Evolutionary conservation across 2,797 vertebrate genomes (phyloP).

Genomic region (Argentina silus): DNA sequence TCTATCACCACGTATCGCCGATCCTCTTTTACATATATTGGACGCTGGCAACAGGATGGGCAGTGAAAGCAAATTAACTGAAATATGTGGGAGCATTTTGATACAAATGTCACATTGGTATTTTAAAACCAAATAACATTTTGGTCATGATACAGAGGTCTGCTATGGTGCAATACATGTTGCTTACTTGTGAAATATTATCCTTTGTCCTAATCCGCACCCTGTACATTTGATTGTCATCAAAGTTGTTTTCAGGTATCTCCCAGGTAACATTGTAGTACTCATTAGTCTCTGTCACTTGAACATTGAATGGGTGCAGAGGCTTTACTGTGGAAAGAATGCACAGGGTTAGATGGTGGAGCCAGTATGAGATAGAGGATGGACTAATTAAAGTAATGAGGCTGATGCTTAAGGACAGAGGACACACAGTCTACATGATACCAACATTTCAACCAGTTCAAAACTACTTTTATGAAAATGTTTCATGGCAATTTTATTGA

Average conservation of each 20-base stretch:
- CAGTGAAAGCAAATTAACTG: background rate
- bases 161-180: background rate
- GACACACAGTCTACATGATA: background rate
- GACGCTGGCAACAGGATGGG: conserved; percentile 29
- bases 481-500: background rate
- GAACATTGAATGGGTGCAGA: conserved; percentile 55
- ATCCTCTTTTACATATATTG: background rate
- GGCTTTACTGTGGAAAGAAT: conserved; percentile 66
- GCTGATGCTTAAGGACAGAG: background rate
- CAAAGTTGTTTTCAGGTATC: background rate
- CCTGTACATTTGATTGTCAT: conserved; percentile 35
- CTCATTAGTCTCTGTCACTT: conserved; percentile 2
- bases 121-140: background rate
- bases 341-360: background rate
- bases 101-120: background rate
- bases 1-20: conserved; percentile 25
- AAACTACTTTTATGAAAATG: background rate
- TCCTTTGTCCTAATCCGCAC: conserved; percentile 57
- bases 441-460: background rate
- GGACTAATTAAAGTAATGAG: background rate
- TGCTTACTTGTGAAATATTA: conserved; percentile 51
- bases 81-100: too few species aligned
- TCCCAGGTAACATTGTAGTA: conserved; percentile 73
- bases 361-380: conserved; percentile 16
- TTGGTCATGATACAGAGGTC: background rate